phyloP scores from a whole-genome alignment of 2,113 vertebrate genomes.

The Phylloscopus whistleri region DNA sequence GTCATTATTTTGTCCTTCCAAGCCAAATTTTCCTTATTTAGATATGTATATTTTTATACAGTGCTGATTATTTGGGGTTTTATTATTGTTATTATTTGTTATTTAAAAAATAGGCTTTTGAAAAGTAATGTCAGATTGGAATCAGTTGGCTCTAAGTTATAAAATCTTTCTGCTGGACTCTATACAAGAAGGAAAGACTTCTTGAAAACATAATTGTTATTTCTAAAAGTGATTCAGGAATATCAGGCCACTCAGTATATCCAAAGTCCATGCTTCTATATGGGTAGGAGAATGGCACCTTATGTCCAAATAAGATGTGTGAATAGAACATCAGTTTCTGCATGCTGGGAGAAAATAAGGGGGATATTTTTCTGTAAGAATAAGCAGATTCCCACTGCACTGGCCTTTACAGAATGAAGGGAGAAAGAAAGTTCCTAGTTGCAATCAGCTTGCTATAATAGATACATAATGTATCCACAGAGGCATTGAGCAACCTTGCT shows the following conservation, averaged over 20 bases:
- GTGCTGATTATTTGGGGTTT: not conserved
- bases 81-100: too few species aligned
- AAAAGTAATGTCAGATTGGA: not conserved
- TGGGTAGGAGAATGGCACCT: not conserved
- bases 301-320: not conserved
- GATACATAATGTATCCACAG: not conserved
- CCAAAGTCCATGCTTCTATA: not conserved
- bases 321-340: not conserved
- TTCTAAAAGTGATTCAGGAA: not conserved
- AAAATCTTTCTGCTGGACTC: not conserved
- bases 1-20: not conserved
- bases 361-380: not conserved
- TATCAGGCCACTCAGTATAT: not conserved
- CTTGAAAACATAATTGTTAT: not conserved
- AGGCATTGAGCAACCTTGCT: not conserved
- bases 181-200: not conserved
- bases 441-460: constrained; percentile 10
- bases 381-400: not conserved
- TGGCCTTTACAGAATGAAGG: not conserved
- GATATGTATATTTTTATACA: not conserved
- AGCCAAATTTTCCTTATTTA: not conserved
- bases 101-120: not conserved
- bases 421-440: not conserved
- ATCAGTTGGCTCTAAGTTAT: not conserved
- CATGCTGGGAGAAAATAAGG: not conserved